A percentile compares a stretch with the other conserved stretches of the same genome.
These are phyloP conservation scores for Dryoscopus gambensis DNA, from an alignment of 2,113 vertebrate genomes.

Conservation along the genomic window DNA sequence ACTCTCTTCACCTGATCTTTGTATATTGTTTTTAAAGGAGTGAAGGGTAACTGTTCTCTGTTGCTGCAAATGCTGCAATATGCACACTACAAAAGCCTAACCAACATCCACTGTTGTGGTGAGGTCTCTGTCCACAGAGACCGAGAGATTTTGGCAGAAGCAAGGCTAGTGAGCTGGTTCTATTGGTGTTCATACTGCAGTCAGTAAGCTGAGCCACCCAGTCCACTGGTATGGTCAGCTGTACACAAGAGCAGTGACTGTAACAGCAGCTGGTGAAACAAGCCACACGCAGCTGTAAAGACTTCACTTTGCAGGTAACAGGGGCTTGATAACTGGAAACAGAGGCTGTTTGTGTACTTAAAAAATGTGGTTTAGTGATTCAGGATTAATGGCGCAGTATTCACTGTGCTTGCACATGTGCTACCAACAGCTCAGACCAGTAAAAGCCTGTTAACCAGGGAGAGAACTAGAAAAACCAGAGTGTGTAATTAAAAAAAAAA, in stretches of 20 bases:
- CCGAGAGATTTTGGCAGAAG: neutral
- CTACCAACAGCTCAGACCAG: neutral
- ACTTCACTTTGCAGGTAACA: neutral
- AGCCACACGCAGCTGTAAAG: neutral
- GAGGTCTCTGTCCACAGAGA: neutral
- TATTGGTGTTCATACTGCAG: neutral
- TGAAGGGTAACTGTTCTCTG: neutral
- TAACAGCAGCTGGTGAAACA: neutral
- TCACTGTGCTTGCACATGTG: neutral
- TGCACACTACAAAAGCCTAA: neutral
- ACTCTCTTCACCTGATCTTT: neutral
- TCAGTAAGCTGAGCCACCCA: neutral
- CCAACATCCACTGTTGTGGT: neutral
- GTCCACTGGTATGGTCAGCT: neutral
- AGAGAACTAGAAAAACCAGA: neutral
- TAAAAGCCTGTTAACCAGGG: neutral
- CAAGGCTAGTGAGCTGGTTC: neutral
- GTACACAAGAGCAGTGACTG: neutral
- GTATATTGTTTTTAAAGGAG: neutral
- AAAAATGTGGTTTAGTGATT: neutral
- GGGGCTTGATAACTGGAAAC: neutral
- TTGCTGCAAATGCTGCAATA: neutral
- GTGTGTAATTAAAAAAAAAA: neutral
- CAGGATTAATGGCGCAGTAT: neutral
- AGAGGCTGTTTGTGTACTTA: neutral